Conservation (phyloP, 2,888 invertebrate species). For the Lacanobia oleracea region DNA sequence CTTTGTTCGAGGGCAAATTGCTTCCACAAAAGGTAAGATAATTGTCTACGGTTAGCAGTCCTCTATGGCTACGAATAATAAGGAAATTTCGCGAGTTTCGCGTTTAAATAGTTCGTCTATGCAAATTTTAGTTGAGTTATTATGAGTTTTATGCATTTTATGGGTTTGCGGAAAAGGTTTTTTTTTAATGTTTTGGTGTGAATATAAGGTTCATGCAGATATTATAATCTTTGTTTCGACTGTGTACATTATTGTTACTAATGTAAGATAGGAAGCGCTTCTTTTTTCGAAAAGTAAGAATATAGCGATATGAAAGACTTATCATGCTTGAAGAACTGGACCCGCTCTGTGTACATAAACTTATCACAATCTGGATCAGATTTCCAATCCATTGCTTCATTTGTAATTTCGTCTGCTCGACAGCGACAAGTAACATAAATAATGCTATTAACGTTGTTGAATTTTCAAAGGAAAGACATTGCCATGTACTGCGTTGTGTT, state of each 20-base stretch:
- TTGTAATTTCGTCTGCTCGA: neutral
- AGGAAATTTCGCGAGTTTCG: slow-evolving; percentile 54
- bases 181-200: slow-evolving; percentile 14
- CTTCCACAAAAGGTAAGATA: slow-evolving; percentile 72
- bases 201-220: slow-evolving; percentile 13
- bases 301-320: too few relatives aligned
- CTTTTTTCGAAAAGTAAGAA: too few relatives aligned
- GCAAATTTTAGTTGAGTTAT: slow-evolving; percentile 46
- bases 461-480: neutral
- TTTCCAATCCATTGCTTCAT: neutral
- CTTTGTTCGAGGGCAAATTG: slow-evolving; percentile 79
- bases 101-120: slow-evolving; percentile 45
- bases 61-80: slow-evolving; percentile 64
- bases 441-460: neutral
- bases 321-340: neutral
- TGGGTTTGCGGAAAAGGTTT: slow-evolving; percentile 41
- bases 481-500: too few relatives aligned
- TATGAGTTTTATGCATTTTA: slow-evolving; percentile 15
- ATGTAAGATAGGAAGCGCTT: neutral
- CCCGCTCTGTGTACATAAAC: neutral
- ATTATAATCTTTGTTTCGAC: slow-evolving; percentile 16
- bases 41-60: slow-evolving; percentile 56
- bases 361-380: neutral
- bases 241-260: neutral
- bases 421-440: neutral